phyloP scores from a whole-genome alignment of 2,888 invertebrate genomes.

The Sminthurinus aureus region DNA sequence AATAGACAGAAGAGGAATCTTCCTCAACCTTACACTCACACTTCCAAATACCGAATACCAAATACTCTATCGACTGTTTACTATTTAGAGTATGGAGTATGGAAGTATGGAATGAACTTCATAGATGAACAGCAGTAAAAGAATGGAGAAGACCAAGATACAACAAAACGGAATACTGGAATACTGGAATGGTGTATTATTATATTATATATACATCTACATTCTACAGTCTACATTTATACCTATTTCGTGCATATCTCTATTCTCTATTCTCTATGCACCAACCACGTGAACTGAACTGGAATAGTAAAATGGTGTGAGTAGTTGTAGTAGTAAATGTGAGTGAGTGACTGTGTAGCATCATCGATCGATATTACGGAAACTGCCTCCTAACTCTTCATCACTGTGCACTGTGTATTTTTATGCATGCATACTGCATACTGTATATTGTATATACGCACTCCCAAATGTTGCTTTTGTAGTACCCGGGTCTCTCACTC shows the following conservation, averaged over 20 bases:
- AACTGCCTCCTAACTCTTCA: conserved; percentile 35
- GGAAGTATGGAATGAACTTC: no score
- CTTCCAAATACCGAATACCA: background rate
- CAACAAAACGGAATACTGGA: conserved; percentile 1
- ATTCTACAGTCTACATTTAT: no score
- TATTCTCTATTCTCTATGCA: no score
- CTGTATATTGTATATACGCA: conserved; percentile 9
- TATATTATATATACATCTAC: no score
- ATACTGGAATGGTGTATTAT: no score
- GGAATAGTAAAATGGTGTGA: conserved; percentile 16
- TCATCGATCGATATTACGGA: conserved; percentile 53
- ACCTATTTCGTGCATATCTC: no score
- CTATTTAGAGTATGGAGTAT: no score
- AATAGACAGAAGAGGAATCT: background rate
- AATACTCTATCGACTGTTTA: no score
- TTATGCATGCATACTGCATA: background rate
- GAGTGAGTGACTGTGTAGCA: conserved; percentile 17
- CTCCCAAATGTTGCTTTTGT: background rate
- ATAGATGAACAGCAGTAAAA: background rate
- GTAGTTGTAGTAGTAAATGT: background rate
- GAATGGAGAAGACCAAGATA: conserved; percentile 12
- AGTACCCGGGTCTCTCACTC: background rate
- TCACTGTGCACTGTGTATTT: no score
- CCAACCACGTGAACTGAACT: conserved; percentile 29
- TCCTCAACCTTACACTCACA: background rate